phyloP scores from a whole-genome alignment of 2,113 vertebrate species.

The Lasiurus cinereus region DNA sequence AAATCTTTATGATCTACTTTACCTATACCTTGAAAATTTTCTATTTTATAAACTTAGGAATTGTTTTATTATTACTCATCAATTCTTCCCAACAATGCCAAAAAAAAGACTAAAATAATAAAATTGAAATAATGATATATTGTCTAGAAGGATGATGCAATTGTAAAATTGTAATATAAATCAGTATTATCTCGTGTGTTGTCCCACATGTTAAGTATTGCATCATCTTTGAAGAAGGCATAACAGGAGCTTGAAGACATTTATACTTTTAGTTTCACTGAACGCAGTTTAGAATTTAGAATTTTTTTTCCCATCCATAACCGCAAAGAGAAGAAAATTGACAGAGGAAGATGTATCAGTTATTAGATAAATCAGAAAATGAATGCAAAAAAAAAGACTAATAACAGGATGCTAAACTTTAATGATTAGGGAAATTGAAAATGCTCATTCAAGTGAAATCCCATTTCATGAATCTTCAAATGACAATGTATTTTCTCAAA shows the following conservation, averaged over 20 bases:
- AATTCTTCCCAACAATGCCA: neutral
- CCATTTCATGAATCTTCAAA: neutral
- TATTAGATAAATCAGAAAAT: slow-evolving; percentile 36
- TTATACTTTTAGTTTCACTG: slow-evolving; percentile 32
- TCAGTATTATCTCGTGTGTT: neutral
- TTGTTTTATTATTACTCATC: slow-evolving; percentile 34
- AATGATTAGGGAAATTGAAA: slow-evolving; percentile 41
- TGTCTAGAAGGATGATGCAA: neutral
- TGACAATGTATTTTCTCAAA: slow-evolving; percentile 1
- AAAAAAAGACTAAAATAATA: neutral
- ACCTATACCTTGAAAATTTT: neutral
- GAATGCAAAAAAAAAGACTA: slow-evolving; percentile 10
- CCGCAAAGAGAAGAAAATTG: slow-evolving; percentile 11
- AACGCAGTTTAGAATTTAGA: slow-evolving; percentile 41
- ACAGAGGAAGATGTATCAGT: neutral
- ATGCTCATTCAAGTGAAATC: slow-evolving; percentile 21
- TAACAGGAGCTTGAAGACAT: neutral
- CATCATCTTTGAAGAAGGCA: neutral
- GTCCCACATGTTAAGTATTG: neutral
- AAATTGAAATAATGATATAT: neutral
- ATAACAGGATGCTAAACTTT: neutral
- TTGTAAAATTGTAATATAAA: neutral
- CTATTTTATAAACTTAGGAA: neutral
- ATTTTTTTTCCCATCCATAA: neutral
- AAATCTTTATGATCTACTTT: neutral